Evolutionary conservation across 2,888 invertebrate genomes (phyloP).

Genomic region (Xestia c-nigrum): DNA sequence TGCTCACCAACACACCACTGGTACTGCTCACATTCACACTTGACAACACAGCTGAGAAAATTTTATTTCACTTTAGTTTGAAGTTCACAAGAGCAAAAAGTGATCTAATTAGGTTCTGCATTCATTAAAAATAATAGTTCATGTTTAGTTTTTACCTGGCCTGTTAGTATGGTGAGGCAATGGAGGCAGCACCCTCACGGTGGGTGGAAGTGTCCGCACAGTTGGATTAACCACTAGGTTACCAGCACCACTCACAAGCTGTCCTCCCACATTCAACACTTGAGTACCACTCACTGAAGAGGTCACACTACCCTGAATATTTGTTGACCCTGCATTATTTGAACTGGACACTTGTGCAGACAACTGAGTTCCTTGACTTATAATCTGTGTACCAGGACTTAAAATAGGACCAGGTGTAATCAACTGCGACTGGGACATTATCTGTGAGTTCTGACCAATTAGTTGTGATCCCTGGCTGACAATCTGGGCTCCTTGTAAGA

Average conservation of each 20-base stretch:
- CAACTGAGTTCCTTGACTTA: conserved; percentile 87
- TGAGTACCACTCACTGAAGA: conserved; percentile 79
- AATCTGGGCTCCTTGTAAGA: conserved; percentile 86
- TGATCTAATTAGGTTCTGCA: neutral
- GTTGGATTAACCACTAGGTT: conserved; percentile 85
- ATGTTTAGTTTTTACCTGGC: conserved; percentile 77
- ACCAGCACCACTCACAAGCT: conserved; percentile 79
- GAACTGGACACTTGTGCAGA: conserved; percentile 81
- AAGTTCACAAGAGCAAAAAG: neutral
- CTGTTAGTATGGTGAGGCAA: conserved; percentile 83
- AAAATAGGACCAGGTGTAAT: conserved; percentile 82
- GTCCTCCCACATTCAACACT: conserved; percentile 84
- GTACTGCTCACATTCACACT: conserved; percentile 81
- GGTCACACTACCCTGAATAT: conserved; percentile 77
- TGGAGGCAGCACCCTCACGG: conserved; percentile 85
- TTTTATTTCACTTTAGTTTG: neutral
- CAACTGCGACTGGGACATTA: conserved; percentile 84
- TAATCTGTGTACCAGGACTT: conserved; percentile 86
- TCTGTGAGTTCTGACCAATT: conserved; percentile 83
- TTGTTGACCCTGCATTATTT: conserved; percentile 71
- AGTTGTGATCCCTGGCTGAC: conserved; percentile 86
- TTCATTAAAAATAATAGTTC: neutral
- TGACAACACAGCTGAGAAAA: conserved; percentile 76
- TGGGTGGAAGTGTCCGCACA: conserved; percentile 84
- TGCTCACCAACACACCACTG: conserved; percentile 83